Base-by-base conservation (phyloP, 2,113 vertebrate genomes). In the Archocentrus centrarchus region DNA sequence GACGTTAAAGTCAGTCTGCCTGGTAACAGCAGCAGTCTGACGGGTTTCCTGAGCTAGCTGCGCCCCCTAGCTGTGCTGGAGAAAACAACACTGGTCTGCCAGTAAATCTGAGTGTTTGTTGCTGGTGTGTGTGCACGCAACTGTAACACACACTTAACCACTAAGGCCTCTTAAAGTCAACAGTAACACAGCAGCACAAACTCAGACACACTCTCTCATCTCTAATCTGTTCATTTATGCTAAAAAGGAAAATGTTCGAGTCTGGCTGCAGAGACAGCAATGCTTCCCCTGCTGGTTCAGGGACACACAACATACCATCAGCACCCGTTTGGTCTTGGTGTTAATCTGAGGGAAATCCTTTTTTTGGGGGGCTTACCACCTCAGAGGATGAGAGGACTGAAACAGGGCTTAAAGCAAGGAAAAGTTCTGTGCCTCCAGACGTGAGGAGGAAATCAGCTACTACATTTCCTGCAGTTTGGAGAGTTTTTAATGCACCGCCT, bases 11-110 rank as follows among this genome's bases (percentile, higher is more conserved):
- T 18, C 18, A 78, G n/a, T 85, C 89, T 90, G 83, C 89, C 79
- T 60, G 37, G 84, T 50, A 87, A 92, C 86, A 84, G 75, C 73
- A 79, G 57, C 0, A 27, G 11, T 3, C 10, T 22, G 30, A 27
- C 14, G 15, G 4, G 32, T 59, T 77, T 75, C 62, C 76, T 92
- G 87, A 77, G 81, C 15, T 5, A 11, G 66, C 15, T 64, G 77
- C 89, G 3, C 91, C 90, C 91, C 55, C 92, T 92, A 77, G 86
- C 57, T 75, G 90, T 44, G 20, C 24, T 8, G 18, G 10, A 11
- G 35, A 20, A 39, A 50, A 75, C 17, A 59, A 22, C 75, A 60
- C 27, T 18, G 47, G n/a, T 30, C 53, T 22, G 63, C 24, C 22
- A 32, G 24, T 64, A 13, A 4, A 41, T 3, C 27, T 27, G 27